Percentiles rank a stretch among this genome's conserved stretches.
phyloP scores from a whole-genome alignment of 2,888 invertebrate genomes.

The Oegoconia quadripuncta region DNA sequence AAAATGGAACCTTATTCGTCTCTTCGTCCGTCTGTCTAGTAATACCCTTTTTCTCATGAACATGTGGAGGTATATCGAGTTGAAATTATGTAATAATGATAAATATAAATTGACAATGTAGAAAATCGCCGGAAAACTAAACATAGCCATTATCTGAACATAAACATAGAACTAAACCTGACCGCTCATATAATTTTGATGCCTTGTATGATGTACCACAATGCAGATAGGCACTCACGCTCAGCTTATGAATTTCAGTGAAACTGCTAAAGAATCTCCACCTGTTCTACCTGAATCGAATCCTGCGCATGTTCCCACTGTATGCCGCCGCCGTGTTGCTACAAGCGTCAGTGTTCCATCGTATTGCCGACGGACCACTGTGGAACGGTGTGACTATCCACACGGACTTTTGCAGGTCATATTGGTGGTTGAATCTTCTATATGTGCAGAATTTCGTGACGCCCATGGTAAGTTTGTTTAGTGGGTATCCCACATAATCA shows the following conservation, averaged over 20 bases:
- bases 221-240: no score
- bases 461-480: constrained; percentile 28
- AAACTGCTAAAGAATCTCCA: constrained; percentile 41
- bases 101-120: no score
- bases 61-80: no score
- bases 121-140: no score
- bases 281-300: constrained; percentile 45
- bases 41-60: no score
- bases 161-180: no score
- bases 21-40: no score
- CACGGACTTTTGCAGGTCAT: constrained; percentile 34
- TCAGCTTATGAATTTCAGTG: constrained; percentile 23
- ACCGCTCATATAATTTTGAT: no score
- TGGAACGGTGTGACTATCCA: constrained; percentile 28
- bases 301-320: constrained; percentile 50
- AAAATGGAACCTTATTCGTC: no score
- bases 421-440: constrained; percentile 51
- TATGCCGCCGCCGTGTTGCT: constrained; percentile 37
- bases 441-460: constrained; percentile 47
- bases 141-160: no score
- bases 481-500: neutral
- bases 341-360: constrained; percentile 39
- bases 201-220: no score
- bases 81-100: no score
- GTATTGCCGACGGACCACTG: constrained; percentile 39